Base-by-base conservation (phyloP, 2,888 invertebrate genomes). In the Agonopterix heracliana region DNA sequence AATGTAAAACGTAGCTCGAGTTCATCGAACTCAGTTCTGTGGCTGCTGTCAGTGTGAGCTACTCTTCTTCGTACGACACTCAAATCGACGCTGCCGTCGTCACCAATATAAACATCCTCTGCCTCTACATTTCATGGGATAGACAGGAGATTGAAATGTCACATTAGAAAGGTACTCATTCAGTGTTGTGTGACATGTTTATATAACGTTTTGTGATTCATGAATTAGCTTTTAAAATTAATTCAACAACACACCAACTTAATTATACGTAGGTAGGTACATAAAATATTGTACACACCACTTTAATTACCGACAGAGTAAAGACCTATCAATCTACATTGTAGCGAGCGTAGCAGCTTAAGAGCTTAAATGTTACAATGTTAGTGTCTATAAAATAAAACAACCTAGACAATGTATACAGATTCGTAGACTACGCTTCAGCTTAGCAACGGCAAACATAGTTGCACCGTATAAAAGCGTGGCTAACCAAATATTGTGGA, bases 51-150 rank as follows among this genome's bases (percentile, higher is more conserved):
- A 69, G 71, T 64, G 66, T 67, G 69, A 73, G 56, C 41, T 64
- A 63, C 63, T 78, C 81, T 83, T 84, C 84, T 80, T 71, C 79
- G 78, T 81, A 82, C 70, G 83, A 81, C 78, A 85, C 80, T 84
- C 77, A 82, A 84, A 76, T 7, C 26, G n/a, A 71, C 77, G 70
- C 66, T 65, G 68, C 64, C 72, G 68, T 65, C 71, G 69, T 59
- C 59, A 63, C 68, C 68, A 76, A 76, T 66, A 70, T 70, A 80
- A 81, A 82, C 81, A 83, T 82, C 81, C 81, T 81, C 67, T 64
- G 0, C 36, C 36, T 36, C 36, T 36, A 7, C 3, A 36, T 35
- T 9, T n/a, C 63, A 48, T 50, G 38, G 46, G 52, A 51, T 47
- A 48, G 52, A 54, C 47, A 43, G 45, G 41, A 41, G 26, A 26